These are phyloP conservation scores for Morone saxatilis DNA, from an alignment of 2,113 vertebrate species.

Conservation along the genomic window DNA sequence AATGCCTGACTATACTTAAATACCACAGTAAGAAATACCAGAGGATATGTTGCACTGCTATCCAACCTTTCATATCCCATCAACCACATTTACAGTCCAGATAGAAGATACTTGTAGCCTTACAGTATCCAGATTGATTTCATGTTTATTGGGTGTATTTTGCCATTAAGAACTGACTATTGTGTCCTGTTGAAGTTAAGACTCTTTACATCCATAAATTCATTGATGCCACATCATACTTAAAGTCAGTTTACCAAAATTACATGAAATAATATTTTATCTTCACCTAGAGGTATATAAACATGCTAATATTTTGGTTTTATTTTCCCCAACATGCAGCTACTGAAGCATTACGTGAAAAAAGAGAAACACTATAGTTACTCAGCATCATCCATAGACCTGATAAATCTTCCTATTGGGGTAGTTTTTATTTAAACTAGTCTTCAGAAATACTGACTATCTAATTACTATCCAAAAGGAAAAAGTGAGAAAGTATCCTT, in stretches of 20 bases:
- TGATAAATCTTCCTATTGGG: not conserved
- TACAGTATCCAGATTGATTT: not conserved
- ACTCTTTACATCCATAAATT: not conserved
- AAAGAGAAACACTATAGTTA: no score
- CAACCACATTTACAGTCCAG: not conserved
- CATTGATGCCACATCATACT: not conserved
- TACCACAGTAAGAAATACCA: slow-evolving; percentile 10
- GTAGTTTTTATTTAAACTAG: not conserved
- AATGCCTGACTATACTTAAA: not conserved
- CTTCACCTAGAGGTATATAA: not conserved
- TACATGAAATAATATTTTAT: not conserved
- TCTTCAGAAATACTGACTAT: not conserved
- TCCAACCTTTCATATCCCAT: not conserved
- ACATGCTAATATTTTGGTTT: not conserved
- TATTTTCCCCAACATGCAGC: not conserved
- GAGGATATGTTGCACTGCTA: slow-evolving; percentile 6
- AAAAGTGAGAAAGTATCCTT: not conserved
- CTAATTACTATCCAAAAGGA: not conserved
- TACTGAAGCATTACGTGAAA: no score
- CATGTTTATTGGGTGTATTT: not conserved
- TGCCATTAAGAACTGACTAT: not conserved
- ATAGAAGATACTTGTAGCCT: not conserved
- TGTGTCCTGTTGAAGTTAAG: no score
- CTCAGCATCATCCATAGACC: no score
- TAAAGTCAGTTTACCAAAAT: not conserved